Evolutionary conservation across 1,140 invertebrate genomes (phyloP).

Genomic region (Eurosta solidaginis): DNA sequence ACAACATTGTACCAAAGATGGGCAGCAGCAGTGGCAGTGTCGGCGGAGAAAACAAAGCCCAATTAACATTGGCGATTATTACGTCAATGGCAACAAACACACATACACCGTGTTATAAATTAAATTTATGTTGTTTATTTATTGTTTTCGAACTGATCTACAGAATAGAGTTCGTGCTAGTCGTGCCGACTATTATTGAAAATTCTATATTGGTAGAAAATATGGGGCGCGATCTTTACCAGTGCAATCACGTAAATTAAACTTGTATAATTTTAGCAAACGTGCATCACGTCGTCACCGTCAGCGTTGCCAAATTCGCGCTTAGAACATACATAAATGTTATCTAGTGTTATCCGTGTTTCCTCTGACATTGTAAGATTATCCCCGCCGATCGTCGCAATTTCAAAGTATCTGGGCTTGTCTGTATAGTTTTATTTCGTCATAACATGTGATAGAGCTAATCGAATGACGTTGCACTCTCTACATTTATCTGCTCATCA

Average conservation of each 20-base stretch:
- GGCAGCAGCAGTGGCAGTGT: background rate
- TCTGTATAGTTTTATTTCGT: background rate
- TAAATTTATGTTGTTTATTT: background rate
- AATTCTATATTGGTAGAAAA: background rate
- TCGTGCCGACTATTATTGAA: background rate
- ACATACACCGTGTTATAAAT: too few relatives aligned
- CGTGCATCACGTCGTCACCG: background rate
- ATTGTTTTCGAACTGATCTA: background rate
- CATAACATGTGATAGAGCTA: background rate
- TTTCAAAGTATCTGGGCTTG: background rate
- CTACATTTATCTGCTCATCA: background rate
- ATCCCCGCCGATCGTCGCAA: too few relatives aligned
- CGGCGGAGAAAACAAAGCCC: background rate
- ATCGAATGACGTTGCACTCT: background rate
- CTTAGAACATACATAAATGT: background rate
- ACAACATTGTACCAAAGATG: background rate
- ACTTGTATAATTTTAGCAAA: background rate
- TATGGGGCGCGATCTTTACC: too few relatives aligned
- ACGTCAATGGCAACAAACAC: background rate
- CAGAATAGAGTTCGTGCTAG: background rate
- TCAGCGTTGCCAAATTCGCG: background rate
- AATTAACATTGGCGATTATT: background rate
- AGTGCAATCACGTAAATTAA: background rate
- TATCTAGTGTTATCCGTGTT: background rate
- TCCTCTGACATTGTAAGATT: background rate